Percentiles rank a stretch among this genome's conserved stretches.
Conservation (phyloP, 2,797 vertebrate species). For the Pampus argenteus region DNA sequence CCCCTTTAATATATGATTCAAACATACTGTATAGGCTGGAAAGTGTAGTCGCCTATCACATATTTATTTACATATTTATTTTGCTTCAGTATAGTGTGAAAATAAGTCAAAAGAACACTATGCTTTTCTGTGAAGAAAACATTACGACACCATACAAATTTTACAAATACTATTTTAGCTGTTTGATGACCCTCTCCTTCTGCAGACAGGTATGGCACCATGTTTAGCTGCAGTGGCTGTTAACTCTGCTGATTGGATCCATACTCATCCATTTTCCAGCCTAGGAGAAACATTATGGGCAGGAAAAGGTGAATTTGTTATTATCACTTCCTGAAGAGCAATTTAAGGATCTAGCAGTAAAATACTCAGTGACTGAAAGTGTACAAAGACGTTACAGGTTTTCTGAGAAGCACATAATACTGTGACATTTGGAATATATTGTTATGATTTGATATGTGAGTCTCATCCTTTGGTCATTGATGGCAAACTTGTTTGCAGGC, state of each 20-base stretch:
- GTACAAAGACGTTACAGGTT: slow-evolving; percentile 12
- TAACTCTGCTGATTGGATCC: slow-evolving; percentile 52
- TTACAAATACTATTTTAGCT: neutral
- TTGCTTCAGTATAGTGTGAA: neutral
- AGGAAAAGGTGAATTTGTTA: slow-evolving; percentile 54
- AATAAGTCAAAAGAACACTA: neutral
- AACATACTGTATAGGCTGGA: too few relatives aligned
- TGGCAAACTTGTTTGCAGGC: slow-evolving; percentile 20
- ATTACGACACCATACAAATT: neutral
- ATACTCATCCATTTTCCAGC: slow-evolving; percentile 48
- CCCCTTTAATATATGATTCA: too few relatives aligned
- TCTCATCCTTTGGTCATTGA: slow-evolving; percentile 14
- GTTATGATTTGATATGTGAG: slow-evolving; percentile 3
- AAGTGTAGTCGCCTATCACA: neutral
- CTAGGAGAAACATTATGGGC: slow-evolving; percentile 19
- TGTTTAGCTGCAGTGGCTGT: slow-evolving; percentile 27
- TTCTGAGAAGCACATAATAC: neutral
- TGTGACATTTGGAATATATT: too few relatives aligned
- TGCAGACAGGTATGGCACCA: slow-evolving; percentile 28
- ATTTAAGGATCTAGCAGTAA: slow-evolving; percentile 62
- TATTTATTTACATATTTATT: neutral
- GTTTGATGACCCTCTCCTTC: slow-evolving; percentile 7
- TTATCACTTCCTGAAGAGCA: slow-evolving; percentile 52
- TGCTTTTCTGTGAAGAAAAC: neutral
- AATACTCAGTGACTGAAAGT: slow-evolving; percentile 45